Base-by-base conservation (phyloP, 2,888 invertebrate genomes). In the Hemicrepidius hirtus region DNA sequence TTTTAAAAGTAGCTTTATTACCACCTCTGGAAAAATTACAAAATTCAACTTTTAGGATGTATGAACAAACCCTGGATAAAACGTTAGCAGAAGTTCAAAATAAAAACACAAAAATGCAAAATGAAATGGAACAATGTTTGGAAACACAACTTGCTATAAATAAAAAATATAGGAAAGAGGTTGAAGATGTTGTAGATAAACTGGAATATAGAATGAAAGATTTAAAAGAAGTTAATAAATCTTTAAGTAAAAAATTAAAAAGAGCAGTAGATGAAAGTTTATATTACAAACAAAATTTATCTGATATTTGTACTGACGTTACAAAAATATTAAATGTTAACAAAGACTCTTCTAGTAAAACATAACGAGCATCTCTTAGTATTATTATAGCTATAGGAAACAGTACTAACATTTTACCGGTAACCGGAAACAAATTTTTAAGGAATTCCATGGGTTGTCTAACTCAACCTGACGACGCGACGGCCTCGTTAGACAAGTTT, bases 121-220 rank as follows among this genome's bases (percentile, higher is more conserved):
- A 87, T 79, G 90, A 88, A 84, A 84, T 91, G 24, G 90, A 89
- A 79, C 88, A 88, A 80, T 91, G 89, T 84, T 88, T 90, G 78
- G 89, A 88, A 82, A 87, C 85, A 76, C 92, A 90, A 86, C 91
- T 88, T 84, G 88, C 88, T 80, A 86, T 90, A 59, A 92, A 88
- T 82, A 89, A 87, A 84, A 90, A 83, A 76, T 94, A 93, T 91
- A 91, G 90, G 80, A 87, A 87, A 35, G 90, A 91, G n/a, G 88
- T 92, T 28, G 86, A 91, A 67, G 89, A 90, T 57, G 88, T 93
- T 79, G 89, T 91, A 0, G 85, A 86, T 0, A 91, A 90, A 83
- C 88, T 94, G 66, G 91, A 92, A 83, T 87, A 85, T 20, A 88
- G 89, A 79, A 85, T 92, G 21, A 85, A 88, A 71, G 87, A 88